Evolutionary conservation across 2,113 vertebrate species (phyloP), one percentile per base, ranked within the genome.

Genomic region (Eublepharis macularius): DNA sequence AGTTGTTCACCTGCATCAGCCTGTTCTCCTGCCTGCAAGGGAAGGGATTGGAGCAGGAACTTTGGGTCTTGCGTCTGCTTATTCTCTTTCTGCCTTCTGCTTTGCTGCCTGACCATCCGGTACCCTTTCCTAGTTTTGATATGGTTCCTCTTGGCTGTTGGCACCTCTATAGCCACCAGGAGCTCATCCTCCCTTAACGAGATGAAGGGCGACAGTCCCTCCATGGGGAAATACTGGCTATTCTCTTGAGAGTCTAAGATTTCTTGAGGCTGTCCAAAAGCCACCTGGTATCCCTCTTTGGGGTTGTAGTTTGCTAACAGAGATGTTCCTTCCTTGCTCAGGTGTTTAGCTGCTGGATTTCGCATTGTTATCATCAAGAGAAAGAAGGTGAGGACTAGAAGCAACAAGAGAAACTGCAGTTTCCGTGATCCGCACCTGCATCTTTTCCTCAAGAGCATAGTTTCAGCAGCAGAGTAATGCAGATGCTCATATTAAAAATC

Each of bases 131-230:
- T 96, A 85, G 92, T 91, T 87, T 85, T 93, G 92, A 92, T 95
- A 87, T 94, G 89, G 88, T 94, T 96, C 77, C 94, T 95, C 81
- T 81, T 93, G 83, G 91, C 92, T 36, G 89, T 82, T 83, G 96
- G 95, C 26, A 88, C 96, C 91, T 76, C 93, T 4, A 96, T 88
- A 1, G 95, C 96, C 86, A 94, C 95, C 65, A 98, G 94, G 82
- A 99, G 85, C 85, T 98, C 96, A 0, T 99, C 98, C 78, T 98
- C 98, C 80, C 95, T 93, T 78, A 99, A 92, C 12, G 97, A 96
- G 86, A 96, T 94, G 54, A 97, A 91, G 2, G 97, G 96, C 0
- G 96, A 94, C 12, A 97, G 87, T 54, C 95, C 96, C 0, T 95
- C 95, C 82, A 96, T 47, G 29, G 94, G 90, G 54, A 92, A 86